phyloP scores from a whole-genome alignment of 2,888 invertebrate species.

The Drosophila pseudotakahashii region DNA sequence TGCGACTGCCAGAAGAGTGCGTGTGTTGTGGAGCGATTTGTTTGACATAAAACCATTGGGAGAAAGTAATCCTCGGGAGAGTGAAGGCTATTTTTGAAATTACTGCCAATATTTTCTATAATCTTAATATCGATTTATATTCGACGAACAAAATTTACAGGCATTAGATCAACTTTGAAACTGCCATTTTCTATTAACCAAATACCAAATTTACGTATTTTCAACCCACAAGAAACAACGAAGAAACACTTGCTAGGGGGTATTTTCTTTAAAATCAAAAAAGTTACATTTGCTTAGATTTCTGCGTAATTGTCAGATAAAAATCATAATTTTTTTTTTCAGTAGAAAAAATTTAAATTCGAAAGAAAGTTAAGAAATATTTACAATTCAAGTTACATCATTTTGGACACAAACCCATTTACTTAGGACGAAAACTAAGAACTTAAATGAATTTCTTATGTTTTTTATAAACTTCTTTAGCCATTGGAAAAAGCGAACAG shows the following conservation, averaged over 20 bases:
- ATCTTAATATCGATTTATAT: no score
- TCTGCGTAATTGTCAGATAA: no score
- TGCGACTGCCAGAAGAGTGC: conserved; percentile 13
- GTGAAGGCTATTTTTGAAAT: neutral
- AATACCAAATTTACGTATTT: no score
- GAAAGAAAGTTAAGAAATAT: neutral
- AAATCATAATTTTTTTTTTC: neutral
- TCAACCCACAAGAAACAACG: neutral
- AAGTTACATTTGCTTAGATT: no score
- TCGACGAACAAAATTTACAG: no score
- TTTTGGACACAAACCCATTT: neutral
- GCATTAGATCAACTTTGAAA: no score
- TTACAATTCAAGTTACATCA: neutral
- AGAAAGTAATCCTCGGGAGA: neutral
- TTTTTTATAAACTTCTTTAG: neutral
- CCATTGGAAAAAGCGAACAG: neutral
- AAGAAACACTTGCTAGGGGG: neutral
- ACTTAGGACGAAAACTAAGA: neutral
- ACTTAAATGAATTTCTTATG: no score
- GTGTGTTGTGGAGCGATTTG: conserved; percentile 19
- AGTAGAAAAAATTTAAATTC: neutral
- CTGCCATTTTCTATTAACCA: no score
- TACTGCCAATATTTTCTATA: conserved; percentile 1
- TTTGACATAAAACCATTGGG: conserved; percentile 9
- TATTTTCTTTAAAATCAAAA: no score